phyloP scores from a whole-genome alignment of 1,140 invertebrate genomes.

The Caerostris darwini region DNA sequence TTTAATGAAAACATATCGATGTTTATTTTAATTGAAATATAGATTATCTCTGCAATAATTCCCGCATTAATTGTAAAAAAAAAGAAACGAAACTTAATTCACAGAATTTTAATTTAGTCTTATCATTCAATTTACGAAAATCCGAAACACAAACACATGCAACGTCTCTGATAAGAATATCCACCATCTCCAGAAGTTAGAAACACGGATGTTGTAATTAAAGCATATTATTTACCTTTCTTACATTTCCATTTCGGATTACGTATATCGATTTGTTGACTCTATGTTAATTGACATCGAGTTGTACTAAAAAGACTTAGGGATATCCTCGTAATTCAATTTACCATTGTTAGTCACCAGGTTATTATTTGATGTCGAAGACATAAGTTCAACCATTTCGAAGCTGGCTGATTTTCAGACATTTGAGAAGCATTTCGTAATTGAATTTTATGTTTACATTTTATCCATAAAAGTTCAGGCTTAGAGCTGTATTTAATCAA shows the following conservation, averaged over 20 bases:
- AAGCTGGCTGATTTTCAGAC: neutral
- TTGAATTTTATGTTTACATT: too few species aligned
- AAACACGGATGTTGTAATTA: neutral
- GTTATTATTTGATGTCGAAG: neutral
- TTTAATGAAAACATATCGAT: too few species aligned
- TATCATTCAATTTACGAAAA: neutral
- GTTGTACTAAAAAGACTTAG: neutral
- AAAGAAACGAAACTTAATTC: too few species aligned
- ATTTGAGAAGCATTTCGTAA: too few species aligned
- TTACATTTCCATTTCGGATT: conserved; percentile 17
- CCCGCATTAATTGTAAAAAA: too few species aligned
- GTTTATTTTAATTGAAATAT: too few species aligned
- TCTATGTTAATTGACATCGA: neutral
- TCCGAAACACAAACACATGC: neutral
- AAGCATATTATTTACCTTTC: conserved; percentile 7
- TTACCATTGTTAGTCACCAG: neutral
- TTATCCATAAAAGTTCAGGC: too few species aligned
- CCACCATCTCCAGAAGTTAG: neutral
- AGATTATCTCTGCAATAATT: too few species aligned
- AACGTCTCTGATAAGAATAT: neutral
- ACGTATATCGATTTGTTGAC: conserved; percentile 15
- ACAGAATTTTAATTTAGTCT: neutral
- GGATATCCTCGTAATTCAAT: neutral
- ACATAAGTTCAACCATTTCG: neutral
- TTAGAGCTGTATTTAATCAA: too few species aligned